These are phyloP conservation scores for Capreolus pygargus DNA, from an alignment of 2,113 vertebrate genomes.

Conservation along the genomic window DNA sequence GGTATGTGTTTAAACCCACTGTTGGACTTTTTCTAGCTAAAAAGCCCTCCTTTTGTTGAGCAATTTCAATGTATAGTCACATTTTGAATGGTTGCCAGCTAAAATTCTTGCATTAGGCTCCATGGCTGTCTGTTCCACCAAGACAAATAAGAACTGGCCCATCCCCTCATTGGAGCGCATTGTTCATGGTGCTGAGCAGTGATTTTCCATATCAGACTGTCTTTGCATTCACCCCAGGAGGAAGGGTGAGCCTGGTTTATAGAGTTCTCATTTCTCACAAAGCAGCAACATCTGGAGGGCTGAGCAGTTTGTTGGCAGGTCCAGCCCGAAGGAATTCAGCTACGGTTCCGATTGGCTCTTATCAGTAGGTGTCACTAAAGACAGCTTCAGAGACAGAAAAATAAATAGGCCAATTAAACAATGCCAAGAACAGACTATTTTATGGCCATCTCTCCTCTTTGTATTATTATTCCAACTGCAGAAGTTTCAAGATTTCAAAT, in stretches of 20 bases:
- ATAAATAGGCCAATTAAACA: slow-evolving; percentile 69
- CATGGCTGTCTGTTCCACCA: slow-evolving; percentile 75
- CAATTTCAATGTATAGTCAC: slow-evolving; percentile 75
- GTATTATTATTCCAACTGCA: slow-evolving; percentile 53
- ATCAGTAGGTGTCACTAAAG: slow-evolving; percentile 82
- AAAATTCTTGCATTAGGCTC: slow-evolving; percentile 65
- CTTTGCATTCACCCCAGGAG: slow-evolving; percentile 83
- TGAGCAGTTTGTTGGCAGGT: slow-evolving; percentile 80
- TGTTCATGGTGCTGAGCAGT: slow-evolving; percentile 79
- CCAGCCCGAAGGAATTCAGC: slow-evolving; percentile 78
- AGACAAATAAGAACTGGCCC: slow-evolving; percentile 78
- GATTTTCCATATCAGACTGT: slow-evolving; percentile 80
- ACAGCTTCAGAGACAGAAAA: slow-evolving; percentile 76
- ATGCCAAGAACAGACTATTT: slow-evolving; percentile 47
- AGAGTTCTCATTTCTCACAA: slow-evolving; percentile 81
- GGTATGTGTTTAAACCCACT: slow-evolving; percentile 23
- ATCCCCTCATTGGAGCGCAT: slow-evolving; percentile 66
- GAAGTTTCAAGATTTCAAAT: slow-evolving; percentile 66
- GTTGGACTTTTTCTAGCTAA: slow-evolving; percentile 59
- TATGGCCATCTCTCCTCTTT: slow-evolving; percentile 63
- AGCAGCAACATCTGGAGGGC: slow-evolving; percentile 81
- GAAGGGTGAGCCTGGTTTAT: slow-evolving; percentile 83
- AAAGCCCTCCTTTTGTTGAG: slow-evolving; percentile 70
- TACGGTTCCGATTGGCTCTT: slow-evolving; percentile 79
- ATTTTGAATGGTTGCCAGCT: slow-evolving; percentile 70